A percentile compares a stretch with the other conserved stretches of the same genome.
Evolutionary conservation across 1,140 invertebrate species (phyloP).

Genomic region (Drosophila teissieri): DNA sequence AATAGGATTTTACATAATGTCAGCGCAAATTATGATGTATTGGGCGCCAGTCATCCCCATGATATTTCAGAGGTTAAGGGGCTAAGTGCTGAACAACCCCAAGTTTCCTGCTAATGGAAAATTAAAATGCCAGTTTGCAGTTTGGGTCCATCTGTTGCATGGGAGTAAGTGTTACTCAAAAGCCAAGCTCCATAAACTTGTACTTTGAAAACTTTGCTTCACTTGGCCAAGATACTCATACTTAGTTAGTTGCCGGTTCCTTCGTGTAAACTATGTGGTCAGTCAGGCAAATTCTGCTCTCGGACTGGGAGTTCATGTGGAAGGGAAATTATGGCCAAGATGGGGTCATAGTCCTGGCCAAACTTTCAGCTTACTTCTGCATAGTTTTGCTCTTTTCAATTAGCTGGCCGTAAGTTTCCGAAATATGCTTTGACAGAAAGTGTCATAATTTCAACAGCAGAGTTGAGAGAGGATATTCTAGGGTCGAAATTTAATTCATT

Average conservation of each 20-base stretch:
- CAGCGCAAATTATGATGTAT: conserved; percentile 72
- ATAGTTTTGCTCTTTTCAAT: conserved; percentile 61
- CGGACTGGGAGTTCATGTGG: conserved; percentile 60
- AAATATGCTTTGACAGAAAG: conserved; percentile 48
- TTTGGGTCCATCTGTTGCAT: conserved; percentile 58
- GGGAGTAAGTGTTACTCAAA: conserved; percentile 65
- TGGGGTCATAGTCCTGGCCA: conserved; percentile 31
- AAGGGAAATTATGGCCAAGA: conserved; percentile 62
- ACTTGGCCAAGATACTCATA: conserved; percentile 45
- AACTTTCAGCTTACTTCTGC: conserved; percentile 30
- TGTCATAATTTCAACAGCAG: conserved; percentile 36
- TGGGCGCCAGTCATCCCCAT: conserved; percentile 46
- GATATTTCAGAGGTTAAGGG: not conserved
- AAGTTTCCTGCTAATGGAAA: conserved; percentile 63
- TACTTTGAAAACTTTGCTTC: conserved; percentile 50
- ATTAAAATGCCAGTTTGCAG: conserved; percentile 56
- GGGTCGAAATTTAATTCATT: conserved; percentile 14
- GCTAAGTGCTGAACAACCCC: conserved; percentile 29
- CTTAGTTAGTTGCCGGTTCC: conserved; percentile 27
- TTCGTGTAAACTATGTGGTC: conserved; percentile 65
- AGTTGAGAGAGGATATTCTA: not conserved
- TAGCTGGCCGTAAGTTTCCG: conserved; percentile 32
- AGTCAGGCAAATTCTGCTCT: conserved; percentile 69
- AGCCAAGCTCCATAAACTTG: conserved; percentile 69
- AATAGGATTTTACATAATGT: conserved; percentile 70